Evolutionary conservation across 2,113 vertebrate genomes (phyloP), one percentile per base, ranked within the genome.

Genomic region (Eudyptes chrysolophus): DNA sequence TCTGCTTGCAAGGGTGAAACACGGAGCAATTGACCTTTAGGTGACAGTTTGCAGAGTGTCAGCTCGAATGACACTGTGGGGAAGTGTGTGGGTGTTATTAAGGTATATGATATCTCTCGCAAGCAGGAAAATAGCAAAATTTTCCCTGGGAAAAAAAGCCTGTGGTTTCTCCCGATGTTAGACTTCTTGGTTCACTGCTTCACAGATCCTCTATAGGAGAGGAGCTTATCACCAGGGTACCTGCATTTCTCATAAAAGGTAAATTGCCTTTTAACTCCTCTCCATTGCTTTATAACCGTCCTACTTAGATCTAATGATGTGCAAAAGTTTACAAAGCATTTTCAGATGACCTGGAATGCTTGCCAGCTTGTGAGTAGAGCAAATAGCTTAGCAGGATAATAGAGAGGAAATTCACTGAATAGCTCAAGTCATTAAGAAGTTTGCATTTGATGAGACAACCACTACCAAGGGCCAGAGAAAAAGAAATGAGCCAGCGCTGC

Each of bases 311-410:
- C 79, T 81, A 88, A 90, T 68, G 90, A 57, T 89, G 90, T 81
- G 79, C 93, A 95, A 57, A 96, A 96, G 52, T 96, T 96, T 96
- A 90, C 92, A 81, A 61, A 93, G 92, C 85, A 29, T 90, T 95
- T 94, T 90, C 86, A 71, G 79, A 48, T 89, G 92, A 92, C 93
- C 94, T 90, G 83, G 83, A 95, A 82, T n/a, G 82, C 72, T 70
- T 78, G 74, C 69, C 90, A 92, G 90, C 94, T 82, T 90, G 79
- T 58, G 78, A 90, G 80, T 2, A 84, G 83, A 96, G 92, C 92
- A 94, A 96, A 97, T 71, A 96, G 94, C 94, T 97, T 89, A 96
- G 90, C 66, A 65, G 94, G 91, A 96, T 96, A 94, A 96, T 6
- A 58, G 70, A 88, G 89, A 92, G 93, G 94, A 95, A 96, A 96